phyloP scores from a whole-genome alignment of 1,140 invertebrate species.

The Aricia agestis region DNA sequence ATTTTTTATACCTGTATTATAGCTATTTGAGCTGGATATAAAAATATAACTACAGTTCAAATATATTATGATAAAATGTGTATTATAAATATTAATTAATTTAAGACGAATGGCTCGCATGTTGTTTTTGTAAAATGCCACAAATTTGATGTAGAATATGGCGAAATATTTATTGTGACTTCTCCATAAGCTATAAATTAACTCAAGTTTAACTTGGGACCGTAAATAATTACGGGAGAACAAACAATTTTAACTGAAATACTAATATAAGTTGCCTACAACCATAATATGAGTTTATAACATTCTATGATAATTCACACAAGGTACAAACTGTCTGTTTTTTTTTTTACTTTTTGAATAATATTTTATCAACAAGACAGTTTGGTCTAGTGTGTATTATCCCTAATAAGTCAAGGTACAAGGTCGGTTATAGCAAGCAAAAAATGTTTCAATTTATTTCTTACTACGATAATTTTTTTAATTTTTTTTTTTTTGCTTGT shows the following conservation, averaged over 20 bases:
- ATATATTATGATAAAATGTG: slow-evolving; percentile 8
- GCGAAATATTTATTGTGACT: not conserved
- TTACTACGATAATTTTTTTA: not conserved
- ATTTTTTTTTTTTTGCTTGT: not conserved
- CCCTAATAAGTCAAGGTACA: not conserved
- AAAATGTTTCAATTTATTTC: not conserved
- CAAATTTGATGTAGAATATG: not conserved
- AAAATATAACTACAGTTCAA: not conserved
- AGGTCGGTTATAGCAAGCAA: not conserved
- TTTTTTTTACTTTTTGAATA: too few species aligned
- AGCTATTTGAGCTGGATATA: not conserved
- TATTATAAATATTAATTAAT: not conserved
- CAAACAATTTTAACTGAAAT: slow-evolving; percentile 9
- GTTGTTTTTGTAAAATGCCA: not conserved
- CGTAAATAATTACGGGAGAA: slow-evolving; percentile 24
- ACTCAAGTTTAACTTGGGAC: slow-evolving; percentile 20
- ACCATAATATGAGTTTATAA: not conserved
- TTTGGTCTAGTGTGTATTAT: not conserved
- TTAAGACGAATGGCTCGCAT: slow-evolving; percentile 12
- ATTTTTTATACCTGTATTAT: not conserved
- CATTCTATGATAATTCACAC: not conserved
- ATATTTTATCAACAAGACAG: not conserved
- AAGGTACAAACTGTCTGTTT: not conserved
- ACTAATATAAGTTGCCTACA: not conserved
- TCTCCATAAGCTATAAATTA: slow-evolving; percentile 7